These are phyloP conservation scores for Lobophora halterata DNA, from an alignment of 2,888 invertebrate genomes.

Conservation along the genomic window DNA sequence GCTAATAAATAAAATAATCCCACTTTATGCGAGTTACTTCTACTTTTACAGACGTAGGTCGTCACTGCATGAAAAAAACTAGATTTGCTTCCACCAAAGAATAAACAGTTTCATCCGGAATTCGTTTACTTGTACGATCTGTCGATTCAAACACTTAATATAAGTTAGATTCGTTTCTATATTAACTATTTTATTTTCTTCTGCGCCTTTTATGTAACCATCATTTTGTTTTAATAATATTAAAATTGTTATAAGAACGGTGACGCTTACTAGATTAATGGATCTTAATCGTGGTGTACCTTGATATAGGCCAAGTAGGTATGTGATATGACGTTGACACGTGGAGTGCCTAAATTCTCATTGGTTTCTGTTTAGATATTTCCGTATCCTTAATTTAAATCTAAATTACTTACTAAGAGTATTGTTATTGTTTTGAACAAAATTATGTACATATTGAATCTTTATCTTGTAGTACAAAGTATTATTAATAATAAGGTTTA, in stretches of 20 bases:
- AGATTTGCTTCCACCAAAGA: too few species aligned
- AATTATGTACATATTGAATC: constrained; percentile 69
- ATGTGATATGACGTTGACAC: constrained; percentile 75
- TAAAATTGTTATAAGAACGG: constrained; percentile 68
- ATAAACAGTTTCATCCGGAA: too few species aligned
- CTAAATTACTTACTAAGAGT: constrained; percentile 50
- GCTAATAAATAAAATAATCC: too few species aligned
- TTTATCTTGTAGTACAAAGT: constrained; percentile 77
- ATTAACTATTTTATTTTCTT: too few species aligned
- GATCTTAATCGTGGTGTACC: constrained; percentile 56
- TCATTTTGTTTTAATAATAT: constrained; percentile 54
- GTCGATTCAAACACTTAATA: too few species aligned
- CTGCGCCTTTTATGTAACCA: constrained; percentile 10
- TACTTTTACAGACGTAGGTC: too few species aligned
- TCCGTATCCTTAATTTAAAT: constrained; percentile 50
- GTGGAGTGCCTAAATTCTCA: constrained; percentile 78
- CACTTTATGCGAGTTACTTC: too few species aligned
- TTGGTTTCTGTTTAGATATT: constrained; percentile 55
- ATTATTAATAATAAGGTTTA: constrained; percentile 69
- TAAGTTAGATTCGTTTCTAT: too few species aligned
- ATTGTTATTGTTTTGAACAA: constrained; percentile 49
- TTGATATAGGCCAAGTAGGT: constrained; percentile 61
- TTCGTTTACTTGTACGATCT: too few species aligned
- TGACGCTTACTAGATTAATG: constrained; percentile 77
- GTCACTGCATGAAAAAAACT: too few species aligned